Conservation (phyloP, 2,888 invertebrate genomes). For the Ectropis crepuscularia region DNA sequence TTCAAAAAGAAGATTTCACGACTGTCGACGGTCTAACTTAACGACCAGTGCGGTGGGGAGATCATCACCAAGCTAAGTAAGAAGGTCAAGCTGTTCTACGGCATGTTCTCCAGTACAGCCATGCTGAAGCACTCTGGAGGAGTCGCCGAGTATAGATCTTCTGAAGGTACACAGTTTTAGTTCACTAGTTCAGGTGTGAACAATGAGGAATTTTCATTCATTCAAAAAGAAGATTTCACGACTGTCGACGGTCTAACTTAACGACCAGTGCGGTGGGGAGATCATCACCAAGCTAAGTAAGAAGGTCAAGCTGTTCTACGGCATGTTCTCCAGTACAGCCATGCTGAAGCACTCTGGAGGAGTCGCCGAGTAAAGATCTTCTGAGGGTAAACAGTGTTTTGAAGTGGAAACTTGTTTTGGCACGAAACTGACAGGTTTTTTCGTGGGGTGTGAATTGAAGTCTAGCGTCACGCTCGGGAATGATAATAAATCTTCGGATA, state of each 20-base stretch:
- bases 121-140: constrained; percentile 93
- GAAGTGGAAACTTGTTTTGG: no score
- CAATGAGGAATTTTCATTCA: no score
- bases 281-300: constrained; percentile 88
- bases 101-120: constrained; percentile 95
- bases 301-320: constrained; percentile 95
- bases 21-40: no score
- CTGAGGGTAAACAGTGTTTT: constrained; percentile 90
- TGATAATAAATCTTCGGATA: no score
- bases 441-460: no score
- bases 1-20: no score
- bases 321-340: constrained; percentile 95
- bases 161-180: constrained; percentile 90
- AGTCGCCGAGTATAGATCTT: constrained; percentile 89
- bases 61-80: constrained; percentile 88
- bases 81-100: constrained; percentile 95
- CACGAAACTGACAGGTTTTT: no score
- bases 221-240: no score
- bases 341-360: constrained; percentile 93
- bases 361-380: constrained; percentile 89
- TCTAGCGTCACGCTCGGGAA: no score
- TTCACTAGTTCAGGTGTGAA: no score
- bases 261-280: constrained; percentile 96
- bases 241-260: no score
- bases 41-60: constrained; percentile 96